These are phyloP conservation scores for Syngnathus scovelli DNA, from an alignment of 2,113 vertebrate species.

Conservation along the genomic window DNA sequence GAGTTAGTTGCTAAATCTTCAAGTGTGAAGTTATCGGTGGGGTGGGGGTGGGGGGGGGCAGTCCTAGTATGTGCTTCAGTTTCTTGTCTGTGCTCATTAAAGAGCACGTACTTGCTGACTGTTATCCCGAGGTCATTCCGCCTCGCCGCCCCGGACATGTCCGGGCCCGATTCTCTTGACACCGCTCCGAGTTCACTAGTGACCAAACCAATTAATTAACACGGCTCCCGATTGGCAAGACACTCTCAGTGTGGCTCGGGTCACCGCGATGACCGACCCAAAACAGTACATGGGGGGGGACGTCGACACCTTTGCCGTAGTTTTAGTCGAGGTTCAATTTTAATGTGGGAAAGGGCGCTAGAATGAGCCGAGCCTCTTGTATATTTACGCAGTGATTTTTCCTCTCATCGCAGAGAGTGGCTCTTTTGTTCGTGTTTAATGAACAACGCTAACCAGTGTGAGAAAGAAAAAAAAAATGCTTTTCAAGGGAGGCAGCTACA, in stretches of 20 bases:
- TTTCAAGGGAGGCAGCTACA: conserved; percentile 28
- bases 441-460: conserved; percentile 63
- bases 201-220: conserved; percentile 9
- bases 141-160: background rate
- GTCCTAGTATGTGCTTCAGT: background rate
- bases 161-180: conserved; percentile 1
- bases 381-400: conserved; percentile 58
- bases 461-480: conserved; percentile 32
- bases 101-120: conserved; percentile 5
- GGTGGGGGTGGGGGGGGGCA: background rate
- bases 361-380: conserved; percentile 29
- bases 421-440: conserved; percentile 46
- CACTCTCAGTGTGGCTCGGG: background rate
- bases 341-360: conserved; percentile 23
- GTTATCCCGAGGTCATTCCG: conserved; percentile 7
- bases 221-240: background rate
- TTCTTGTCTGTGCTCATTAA: background rate
- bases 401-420: conserved; percentile 41
- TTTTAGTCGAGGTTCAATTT: conserved; percentile 1
- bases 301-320: background rate
- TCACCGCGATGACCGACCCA: background rate
- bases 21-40: background rate
- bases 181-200: background rate
- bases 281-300: background rate
- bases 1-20: background rate